These are phyloP conservation scores for Helobdella robusta DNA, from an alignment of 2,888 invertebrate genomes.

Conservation along the genomic window DNA sequence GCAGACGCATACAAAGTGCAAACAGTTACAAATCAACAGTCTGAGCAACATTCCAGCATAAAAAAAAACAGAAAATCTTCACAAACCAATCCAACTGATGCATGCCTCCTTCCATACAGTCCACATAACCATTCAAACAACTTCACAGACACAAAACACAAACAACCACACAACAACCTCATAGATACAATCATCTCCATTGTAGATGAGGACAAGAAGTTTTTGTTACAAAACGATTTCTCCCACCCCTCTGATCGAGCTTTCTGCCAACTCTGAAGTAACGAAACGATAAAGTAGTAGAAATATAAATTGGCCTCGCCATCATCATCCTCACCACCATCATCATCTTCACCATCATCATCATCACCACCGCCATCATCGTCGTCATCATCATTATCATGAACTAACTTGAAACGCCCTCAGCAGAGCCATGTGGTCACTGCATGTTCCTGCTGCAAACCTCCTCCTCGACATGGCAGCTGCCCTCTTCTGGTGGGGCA, in stretches of 20 bases:
- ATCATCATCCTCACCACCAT: too few relatives aligned
- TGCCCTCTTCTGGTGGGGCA: slow-evolving; percentile 58
- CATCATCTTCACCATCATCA: too few relatives aligned
- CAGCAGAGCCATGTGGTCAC: slow-evolving; percentile 80
- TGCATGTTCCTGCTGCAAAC: slow-evolving; percentile 66
- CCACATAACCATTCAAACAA: too few relatives aligned
- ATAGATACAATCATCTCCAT: slow-evolving; percentile 84
- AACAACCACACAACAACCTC: slow-evolving; percentile 52
- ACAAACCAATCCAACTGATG: too few relatives aligned
- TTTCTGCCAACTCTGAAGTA: slow-evolving; percentile 55
- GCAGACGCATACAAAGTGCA: too few relatives aligned
- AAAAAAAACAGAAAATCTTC: too few relatives aligned
- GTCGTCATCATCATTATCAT: too few relatives aligned
- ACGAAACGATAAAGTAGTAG: background rate
- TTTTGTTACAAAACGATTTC: slow-evolving; percentile 63
- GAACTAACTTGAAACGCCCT: slow-evolving; percentile 65
- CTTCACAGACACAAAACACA: too few relatives aligned
- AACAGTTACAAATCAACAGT: too few relatives aligned
- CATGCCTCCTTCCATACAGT: too few relatives aligned
- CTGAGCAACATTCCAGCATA: too few relatives aligned
- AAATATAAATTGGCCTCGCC: background rate
- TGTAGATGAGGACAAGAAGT: slow-evolving; percentile 67
- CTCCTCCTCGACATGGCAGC: slow-evolving; percentile 60
- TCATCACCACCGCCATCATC: too few relatives aligned
- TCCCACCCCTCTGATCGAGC: slow-evolving; percentile 63